phyloP scores from a whole-genome alignment of 2,888 invertebrate species.

The Sceliomorpha sp. region DNA sequence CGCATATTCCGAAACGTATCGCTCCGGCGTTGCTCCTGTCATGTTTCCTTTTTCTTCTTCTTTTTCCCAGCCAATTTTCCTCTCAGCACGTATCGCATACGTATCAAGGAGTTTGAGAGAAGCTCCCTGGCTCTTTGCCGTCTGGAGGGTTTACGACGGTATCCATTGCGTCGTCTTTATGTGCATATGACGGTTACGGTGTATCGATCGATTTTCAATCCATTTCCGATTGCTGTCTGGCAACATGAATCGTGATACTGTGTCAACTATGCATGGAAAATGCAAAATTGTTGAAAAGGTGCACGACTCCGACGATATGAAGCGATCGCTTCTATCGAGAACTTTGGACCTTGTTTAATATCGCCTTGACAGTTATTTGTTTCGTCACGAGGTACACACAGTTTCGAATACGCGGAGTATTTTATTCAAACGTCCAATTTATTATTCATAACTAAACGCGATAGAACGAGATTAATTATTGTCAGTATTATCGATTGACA shows the following conservation, averaged over 20 bases:
- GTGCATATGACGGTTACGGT: constrained; percentile 49
- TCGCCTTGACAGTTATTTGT: constrained; percentile 27
- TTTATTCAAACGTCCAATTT: too few relatives aligned
- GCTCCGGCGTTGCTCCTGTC: constrained; percentile 23
- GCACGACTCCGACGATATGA: constrained; percentile 13
- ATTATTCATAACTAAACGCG: too few relatives aligned
- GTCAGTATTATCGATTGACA: too few relatives aligned
- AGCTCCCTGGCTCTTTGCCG: constrained; percentile 35
- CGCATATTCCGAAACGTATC: constrained; percentile 21
- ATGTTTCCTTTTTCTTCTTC: constrained; percentile 50
- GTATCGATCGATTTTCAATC: constrained; percentile 54
- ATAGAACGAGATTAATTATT: too few relatives aligned
- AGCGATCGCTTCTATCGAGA: constrained; percentile 12
- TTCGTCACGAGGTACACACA: too few relatives aligned
- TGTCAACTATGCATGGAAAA: constrained; percentile 48
- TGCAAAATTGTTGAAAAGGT: constrained; percentile 36
- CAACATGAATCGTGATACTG: constrained; percentile 45
- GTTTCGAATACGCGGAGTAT: too few relatives aligned
- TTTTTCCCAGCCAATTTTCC: constrained; percentile 64
- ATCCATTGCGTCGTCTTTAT: constrained; percentile 53
- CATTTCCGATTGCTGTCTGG: constrained; percentile 49
- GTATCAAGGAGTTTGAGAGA: constrained; percentile 40
- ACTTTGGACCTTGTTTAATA: constrained; percentile 10
- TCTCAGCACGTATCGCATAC: constrained; percentile 55
- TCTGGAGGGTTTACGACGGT: constrained; percentile 37